Percentiles rank a stretch among this genome's conserved stretches.
Conservation (phyloP, 2,888 invertebrate genomes). For the Mythimna ferrago region DNA sequence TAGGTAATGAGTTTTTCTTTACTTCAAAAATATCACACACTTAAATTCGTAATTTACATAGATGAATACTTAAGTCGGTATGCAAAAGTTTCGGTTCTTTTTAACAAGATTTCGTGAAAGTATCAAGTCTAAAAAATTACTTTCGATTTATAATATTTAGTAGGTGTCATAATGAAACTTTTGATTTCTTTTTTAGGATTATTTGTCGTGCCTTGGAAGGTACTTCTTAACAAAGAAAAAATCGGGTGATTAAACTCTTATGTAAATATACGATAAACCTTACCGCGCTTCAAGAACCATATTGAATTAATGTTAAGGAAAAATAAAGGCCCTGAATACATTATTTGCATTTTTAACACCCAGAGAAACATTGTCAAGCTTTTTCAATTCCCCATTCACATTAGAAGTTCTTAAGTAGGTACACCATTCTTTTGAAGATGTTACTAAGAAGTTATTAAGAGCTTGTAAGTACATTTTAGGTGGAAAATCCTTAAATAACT, state of each 20-base stretch:
- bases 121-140: background rate
- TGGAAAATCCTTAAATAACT: no score
- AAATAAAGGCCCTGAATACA: background rate
- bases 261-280: background rate
- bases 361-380: background rate
- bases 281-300: background rate
- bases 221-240: background rate
- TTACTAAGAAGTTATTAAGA: no score
- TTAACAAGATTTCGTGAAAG: constrained; percentile 1
- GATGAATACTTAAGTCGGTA: background rate
- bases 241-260: constrained; percentile 2
- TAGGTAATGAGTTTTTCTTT: constrained; percentile 4
- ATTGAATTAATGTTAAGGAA: background rate
- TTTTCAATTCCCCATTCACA: background rate
- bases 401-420: background rate
- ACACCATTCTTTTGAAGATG: no score
- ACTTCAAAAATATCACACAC: constrained; percentile 2
- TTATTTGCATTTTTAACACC: background rate
- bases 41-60: background rate
- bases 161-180: background rate
- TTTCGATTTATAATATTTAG: constrained; percentile 3
- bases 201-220: background rate
- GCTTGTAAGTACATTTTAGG: no score
- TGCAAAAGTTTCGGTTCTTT: background rate
- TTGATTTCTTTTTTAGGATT: background rate